phyloP scores from a whole-genome alignment of 1,140 invertebrate genomes.

The Colletes gigas region DNA sequence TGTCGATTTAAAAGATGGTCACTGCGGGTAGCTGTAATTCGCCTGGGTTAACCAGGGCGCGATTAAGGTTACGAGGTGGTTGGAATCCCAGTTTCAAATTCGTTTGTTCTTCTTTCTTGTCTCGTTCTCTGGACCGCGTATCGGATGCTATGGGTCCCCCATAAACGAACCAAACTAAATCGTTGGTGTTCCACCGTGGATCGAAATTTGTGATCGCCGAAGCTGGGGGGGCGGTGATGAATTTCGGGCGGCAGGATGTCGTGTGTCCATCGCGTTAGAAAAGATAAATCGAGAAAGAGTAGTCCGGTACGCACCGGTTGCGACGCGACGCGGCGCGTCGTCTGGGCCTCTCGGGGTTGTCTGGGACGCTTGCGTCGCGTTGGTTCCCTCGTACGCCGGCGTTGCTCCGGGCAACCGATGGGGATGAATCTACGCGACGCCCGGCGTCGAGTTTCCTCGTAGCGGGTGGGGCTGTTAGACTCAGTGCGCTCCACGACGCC shows the following conservation, averaged over 20 bases:
- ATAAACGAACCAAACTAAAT: too few species aligned
- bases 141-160: too few species aligned
- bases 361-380: slow-evolving; percentile 72
- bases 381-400: slow-evolving; percentile 64
- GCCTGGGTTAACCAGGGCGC: too few species aligned
- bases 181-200: background rate
- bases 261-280: too few species aligned
- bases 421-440: slow-evolving; percentile 77
- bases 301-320: slow-evolving; percentile 32
- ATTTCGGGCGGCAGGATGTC: background rate
- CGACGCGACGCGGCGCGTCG: slow-evolving; percentile 46
- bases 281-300: too few species aligned
- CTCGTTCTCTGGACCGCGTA: too few species aligned
- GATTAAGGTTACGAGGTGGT: too few species aligned
- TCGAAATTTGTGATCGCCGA: background rate
- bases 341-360: slow-evolving; percentile 56
- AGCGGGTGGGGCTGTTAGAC: slow-evolving; percentile 75
- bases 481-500: slow-evolving; percentile 74
- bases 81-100: too few species aligned
- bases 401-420: slow-evolving; percentile 76
- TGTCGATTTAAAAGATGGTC: too few species aligned
- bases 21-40: too few species aligned
- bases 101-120: too few species aligned
- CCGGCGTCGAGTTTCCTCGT: slow-evolving; percentile 72
- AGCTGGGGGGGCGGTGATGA: too few species aligned